Evolutionary conservation across 2,888 invertebrate species (phyloP).

Genomic region (Aphodius granarius): DNA sequence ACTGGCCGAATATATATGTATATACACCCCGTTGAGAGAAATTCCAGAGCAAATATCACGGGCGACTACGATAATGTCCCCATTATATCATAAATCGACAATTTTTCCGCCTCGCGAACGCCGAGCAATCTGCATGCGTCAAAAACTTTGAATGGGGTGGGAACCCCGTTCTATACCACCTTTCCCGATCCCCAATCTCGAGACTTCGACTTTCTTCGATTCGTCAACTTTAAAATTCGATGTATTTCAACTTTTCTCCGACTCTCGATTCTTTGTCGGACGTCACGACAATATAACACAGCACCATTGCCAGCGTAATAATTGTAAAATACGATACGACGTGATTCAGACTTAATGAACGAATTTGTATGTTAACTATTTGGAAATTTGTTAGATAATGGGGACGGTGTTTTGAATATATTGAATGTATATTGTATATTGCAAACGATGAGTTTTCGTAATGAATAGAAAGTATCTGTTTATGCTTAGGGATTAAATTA

Average conservation of each 20-base stretch:
- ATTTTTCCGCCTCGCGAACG: slow-evolving; percentile 38
- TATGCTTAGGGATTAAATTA: no score
- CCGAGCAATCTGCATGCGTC: slow-evolving; percentile 32
- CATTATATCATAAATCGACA: slow-evolving; percentile 47
- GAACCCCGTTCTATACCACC: not conserved
- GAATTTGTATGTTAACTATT: not conserved
- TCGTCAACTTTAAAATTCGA: not conserved
- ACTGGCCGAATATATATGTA: not conserved
- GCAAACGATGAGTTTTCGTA: not conserved
- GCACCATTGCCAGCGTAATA: not conserved
- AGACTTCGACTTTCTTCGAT: not conserved
- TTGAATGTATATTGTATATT: no score
- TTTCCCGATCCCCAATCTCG: not conserved
- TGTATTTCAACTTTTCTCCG: not conserved
- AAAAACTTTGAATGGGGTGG: slow-evolving; percentile 7
- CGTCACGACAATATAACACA: not conserved
- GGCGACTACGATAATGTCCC: not conserved
- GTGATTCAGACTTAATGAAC: not conserved
- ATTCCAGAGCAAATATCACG: not conserved
- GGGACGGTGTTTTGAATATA: not conserved
- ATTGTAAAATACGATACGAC: not conserved
- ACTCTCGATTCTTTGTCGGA: not conserved
- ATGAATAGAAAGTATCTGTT: not conserved
- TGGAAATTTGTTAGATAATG: not conserved
- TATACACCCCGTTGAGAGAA: not conserved